Evolutionary conservation across 1,140 invertebrate species (phyloP).

Genomic region (Saccostrea echinata): DNA sequence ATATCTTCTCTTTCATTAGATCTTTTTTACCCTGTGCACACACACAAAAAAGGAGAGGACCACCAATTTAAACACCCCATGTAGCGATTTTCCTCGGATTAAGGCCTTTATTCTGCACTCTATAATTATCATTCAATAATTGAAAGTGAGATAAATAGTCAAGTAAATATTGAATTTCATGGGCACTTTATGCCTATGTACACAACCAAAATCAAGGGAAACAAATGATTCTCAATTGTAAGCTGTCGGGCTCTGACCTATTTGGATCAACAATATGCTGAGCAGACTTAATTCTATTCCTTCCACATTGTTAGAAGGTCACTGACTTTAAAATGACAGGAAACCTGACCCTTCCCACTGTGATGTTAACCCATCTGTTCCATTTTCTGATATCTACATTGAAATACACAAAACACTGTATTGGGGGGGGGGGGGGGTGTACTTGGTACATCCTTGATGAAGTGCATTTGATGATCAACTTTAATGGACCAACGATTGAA

Average conservation of each 20-base stretch:
- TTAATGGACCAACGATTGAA: too few relatives aligned
- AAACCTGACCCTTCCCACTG: background rate
- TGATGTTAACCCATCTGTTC: background rate
- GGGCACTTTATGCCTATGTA: constrained; percentile 24
- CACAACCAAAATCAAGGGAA: constrained; percentile 24
- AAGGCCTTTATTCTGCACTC: constrained; percentile 28
- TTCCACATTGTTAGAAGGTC: constrained; percentile 7
- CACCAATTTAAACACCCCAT: constrained; percentile 36
- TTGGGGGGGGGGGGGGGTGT: too few relatives aligned
- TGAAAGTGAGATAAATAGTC: constrained; percentile 37
- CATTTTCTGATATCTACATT: background rate
- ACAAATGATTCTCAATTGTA: constrained; percentile 7
- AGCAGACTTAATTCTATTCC: background rate
- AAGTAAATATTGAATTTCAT: constrained; percentile 36
- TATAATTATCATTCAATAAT: constrained; percentile 38
- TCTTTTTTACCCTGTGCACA: constrained; percentile 12
- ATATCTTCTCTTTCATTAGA: background rate
- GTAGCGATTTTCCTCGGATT: constrained; percentile 27
- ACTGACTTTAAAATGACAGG: constrained; percentile 12
- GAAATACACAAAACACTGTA: background rate
- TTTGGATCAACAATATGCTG: constrained; percentile 10
- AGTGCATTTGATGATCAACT: too few relatives aligned
- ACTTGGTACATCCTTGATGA: too few relatives aligned
- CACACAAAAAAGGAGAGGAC: background rate
- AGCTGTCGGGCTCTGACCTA: background rate